Percentiles rank a stretch among this genome's conserved stretches.
Conservation (phyloP, 2,888 invertebrate species). For the Eupithecia vulgata region DNA sequence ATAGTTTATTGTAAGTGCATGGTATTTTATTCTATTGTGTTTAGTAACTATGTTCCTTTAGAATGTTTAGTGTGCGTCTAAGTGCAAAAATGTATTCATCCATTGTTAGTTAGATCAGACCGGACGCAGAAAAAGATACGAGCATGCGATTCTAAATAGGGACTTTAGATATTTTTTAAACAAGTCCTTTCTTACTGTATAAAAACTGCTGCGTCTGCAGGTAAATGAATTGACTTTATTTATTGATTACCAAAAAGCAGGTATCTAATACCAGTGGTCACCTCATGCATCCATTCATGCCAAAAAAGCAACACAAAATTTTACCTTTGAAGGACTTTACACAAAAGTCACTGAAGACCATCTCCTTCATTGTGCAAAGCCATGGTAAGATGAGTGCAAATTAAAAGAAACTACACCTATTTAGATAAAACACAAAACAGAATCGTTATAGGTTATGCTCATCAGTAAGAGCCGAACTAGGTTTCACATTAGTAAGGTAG, state of each 20-base stretch:
- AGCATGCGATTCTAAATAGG: neutral
- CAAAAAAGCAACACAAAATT: constrained; percentile 79
- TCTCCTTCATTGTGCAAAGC: constrained; percentile 80
- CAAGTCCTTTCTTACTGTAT: neutral
- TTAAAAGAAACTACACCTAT: constrained; percentile 56
- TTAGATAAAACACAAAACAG: constrained; percentile 52
- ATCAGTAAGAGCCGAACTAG: constrained; percentile 42
- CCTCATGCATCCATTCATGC: constrained; percentile 68
- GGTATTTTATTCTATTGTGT: constrained; percentile 65
- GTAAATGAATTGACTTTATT: neutral
- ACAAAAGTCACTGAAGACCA: constrained; percentile 71
- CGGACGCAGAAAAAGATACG: constrained; percentile 1
- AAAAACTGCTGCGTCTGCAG: neutral
- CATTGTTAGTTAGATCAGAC: constrained; percentile 25
- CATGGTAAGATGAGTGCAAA: constrained; percentile 73
- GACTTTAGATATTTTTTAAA: neutral
- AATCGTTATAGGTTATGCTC: constrained; percentile 46
- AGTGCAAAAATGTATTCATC: constrained; percentile 37
- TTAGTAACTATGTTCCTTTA: constrained; percentile 14
- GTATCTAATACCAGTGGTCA: constrained; percentile 37
- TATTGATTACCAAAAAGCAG: neutral
- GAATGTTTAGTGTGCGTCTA: constrained; percentile 40
- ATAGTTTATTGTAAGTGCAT: constrained; percentile 60
- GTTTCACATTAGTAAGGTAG: constrained; percentile 60
- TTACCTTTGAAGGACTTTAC: constrained; percentile 77